A percentile compares a stretch with the other conserved stretches of the same genome.
Evolutionary conservation across 2,797 vertebrate genomes (phyloP).

Genomic region (Triplophysa yarkandensis): DNA sequence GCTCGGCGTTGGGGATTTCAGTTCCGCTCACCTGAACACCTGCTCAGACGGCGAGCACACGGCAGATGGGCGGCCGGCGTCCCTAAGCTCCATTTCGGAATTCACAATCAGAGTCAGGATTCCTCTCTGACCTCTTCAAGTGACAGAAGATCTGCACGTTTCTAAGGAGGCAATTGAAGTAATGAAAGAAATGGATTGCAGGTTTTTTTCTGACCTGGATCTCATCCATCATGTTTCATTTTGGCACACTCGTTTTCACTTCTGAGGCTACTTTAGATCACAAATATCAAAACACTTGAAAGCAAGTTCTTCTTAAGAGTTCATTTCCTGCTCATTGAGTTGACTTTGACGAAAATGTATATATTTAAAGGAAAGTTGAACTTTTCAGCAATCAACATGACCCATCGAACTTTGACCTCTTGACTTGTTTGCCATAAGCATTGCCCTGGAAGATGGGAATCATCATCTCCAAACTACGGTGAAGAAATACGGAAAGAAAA

Average conservation of each 20-base stretch:
- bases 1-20: slow-evolving; percentile 51
- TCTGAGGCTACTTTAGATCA: slow-evolving; percentile 40
- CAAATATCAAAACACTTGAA: slow-evolving; percentile 43
- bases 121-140: slow-evolving; percentile 28
- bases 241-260: slow-evolving; percentile 43
- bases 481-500: slow-evolving; percentile 42
- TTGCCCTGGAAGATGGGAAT: slow-evolving; percentile 27
- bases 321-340: too few species aligned
- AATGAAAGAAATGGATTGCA: slow-evolving; percentile 10
- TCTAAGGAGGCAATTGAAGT: slow-evolving; percentile 24
- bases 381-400: background rate
- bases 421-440: slow-evolving; percentile 31
- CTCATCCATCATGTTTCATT: slow-evolving; percentile 21
- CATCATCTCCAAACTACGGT: slow-evolving; percentile 21
- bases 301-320: slow-evolving; percentile 20
- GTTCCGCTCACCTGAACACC: slow-evolving; percentile 54
- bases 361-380: slow-evolving; percentile 4
- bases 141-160: slow-evolving; percentile 49
- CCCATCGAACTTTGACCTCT: slow-evolving; percentile 29
- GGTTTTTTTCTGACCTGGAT: slow-evolving; percentile 5
- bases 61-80: slow-evolving; percentile 29
- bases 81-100: slow-evolving; percentile 51
- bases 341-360: slow-evolving; percentile 20
- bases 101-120: slow-evolving; percentile 52
- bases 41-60: slow-evolving; percentile 16